phyloP scores from a whole-genome alignment of 2,797 vertebrate genomes.

The Acanthopagrus latus region DNA sequence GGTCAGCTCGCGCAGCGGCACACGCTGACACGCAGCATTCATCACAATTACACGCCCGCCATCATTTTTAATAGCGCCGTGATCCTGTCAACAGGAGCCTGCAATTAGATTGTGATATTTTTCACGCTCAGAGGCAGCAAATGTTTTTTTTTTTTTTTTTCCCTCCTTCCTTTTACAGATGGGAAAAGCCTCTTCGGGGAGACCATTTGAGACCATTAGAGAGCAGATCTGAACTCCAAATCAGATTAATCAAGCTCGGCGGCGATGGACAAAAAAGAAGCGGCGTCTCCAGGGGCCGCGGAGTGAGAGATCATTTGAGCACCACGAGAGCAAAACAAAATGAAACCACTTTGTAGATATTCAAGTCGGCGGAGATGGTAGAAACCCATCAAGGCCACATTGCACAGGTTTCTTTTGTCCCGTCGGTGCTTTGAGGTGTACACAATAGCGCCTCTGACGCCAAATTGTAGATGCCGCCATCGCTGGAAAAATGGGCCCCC shows the following conservation, averaged over 20 bases:
- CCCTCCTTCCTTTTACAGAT: slow-evolving; percentile 4
- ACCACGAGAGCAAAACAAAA: not conserved
- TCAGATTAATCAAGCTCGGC: slow-evolving; percentile 34
- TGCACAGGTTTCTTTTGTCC: slow-evolving; percentile 3
- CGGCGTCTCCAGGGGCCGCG: not conserved
- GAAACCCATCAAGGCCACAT: not conserved
- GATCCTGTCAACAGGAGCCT: slow-evolving; percentile 33
- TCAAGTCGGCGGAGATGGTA: not conserved
- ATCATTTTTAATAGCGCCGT: slow-evolving; percentile 31
- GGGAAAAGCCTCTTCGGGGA: slow-evolving; percentile 9
- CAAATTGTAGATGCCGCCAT: slow-evolving; percentile 8
- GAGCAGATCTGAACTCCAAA: slow-evolving; percentile 12
- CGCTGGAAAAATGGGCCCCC: slow-evolving; percentile 26
- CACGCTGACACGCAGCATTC: slow-evolving; percentile 44
- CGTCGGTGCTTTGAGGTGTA: not conserved
- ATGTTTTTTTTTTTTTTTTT: slow-evolving; percentile 4
- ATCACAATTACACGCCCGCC: slow-evolving; percentile 55
- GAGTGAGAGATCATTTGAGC: not conserved
- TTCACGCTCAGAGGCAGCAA: slow-evolving; percentile 24
- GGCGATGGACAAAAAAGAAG: not conserved
- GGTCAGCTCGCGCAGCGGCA: slow-evolving; percentile 11
- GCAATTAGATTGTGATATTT: slow-evolving; percentile 45
- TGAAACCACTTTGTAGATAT: not conserved
- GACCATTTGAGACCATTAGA: slow-evolving; percentile 26
- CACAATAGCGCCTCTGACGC: slow-evolving; percentile 23